Conservation (phyloP, 2,113 vertebrate species). For the Telmatochromis sp. region DNA sequence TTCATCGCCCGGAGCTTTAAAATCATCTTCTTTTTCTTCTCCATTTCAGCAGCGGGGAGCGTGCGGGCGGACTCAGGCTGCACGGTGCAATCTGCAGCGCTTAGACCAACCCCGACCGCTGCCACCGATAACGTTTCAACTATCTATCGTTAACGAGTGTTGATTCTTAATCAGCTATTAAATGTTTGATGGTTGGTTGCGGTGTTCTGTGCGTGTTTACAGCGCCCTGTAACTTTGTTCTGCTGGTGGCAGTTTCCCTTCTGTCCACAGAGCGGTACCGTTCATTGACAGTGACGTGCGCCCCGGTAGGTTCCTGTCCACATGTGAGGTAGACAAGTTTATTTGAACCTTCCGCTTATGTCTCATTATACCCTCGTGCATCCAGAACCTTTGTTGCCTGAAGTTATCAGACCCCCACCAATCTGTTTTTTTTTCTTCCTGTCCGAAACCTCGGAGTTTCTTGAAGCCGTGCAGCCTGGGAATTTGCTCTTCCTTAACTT, state of each 20-base stretch:
- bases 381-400: background rate
- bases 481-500: conserved; percentile 78
- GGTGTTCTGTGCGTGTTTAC: conserved; percentile 9
- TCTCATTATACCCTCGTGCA: background rate
- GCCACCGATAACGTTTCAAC: background rate
- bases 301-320: background rate
- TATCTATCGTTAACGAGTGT: background rate
- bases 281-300: conserved; percentile 59
- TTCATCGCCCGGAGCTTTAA: background rate
- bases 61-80: background rate
- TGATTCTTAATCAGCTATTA: background rate
- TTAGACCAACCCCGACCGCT: background rate
- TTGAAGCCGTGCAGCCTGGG: conserved; percentile 47
- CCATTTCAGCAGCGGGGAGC: background rate
- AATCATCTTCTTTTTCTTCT: background rate
- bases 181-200: background rate
- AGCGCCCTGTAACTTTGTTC: conserved; percentile 45
- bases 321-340: conserved; percentile 24
- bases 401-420: background rate
- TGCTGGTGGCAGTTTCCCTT: conserved; percentile 53
- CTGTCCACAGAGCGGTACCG: conserved; percentile 83
- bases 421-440: background rate
- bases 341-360: conserved; percentile 8
- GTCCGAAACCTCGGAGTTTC: background rate
- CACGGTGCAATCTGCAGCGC: background rate